Evolutionary conservation across 2,888 invertebrate species (phyloP), one percentile per base, ranked within the genome.

Genomic region (Dasysyrphus tricinctus): DNA sequence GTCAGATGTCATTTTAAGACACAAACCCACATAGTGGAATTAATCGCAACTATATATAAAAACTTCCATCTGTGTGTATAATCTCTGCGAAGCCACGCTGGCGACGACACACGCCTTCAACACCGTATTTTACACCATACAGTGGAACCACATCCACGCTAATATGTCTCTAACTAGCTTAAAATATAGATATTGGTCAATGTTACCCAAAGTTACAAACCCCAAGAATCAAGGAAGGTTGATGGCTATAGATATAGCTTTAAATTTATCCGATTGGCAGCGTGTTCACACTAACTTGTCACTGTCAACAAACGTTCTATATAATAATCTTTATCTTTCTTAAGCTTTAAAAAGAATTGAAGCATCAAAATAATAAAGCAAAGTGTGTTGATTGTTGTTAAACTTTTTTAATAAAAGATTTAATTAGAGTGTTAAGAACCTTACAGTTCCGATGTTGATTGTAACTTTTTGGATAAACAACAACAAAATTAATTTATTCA

Each of bases 1-100:
- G 82, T 83, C 82, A 83, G 82, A 79, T 69, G 74, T 79, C 79
- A 67, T 39, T 74, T 37, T 54, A 29, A 16, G 61, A 54, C 73
- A 56, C 32, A 56, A 79, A 74, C 82, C 67, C 79, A 78, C 82
- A 78, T 61, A 73, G 44, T 59, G 61, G 69, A 83, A 69, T 69
- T 73, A 83, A 83, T 83, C 79, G 61, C 14, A 44, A 34, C 67
- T 32, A 29, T 67, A 44, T 5, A 78, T 54, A 82, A 82, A 82
- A 56, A 69, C 73, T 67, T 44, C 47, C 39, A 67, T 63, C 32
- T 32, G 16, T 44, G 14, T 7, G 61, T 44, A 44, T 44, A 63
- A 44, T 63, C 44, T 63, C n/a, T 11, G 9, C 32, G 16, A 63
- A 61, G 39, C 61, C 61, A 42, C 39, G n/a, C 7, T 61, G 61